These are phyloP conservation scores for Bembecia ichneumoniformis DNA, from an alignment of 2,888 invertebrate species.

Conservation along the genomic window DNA sequence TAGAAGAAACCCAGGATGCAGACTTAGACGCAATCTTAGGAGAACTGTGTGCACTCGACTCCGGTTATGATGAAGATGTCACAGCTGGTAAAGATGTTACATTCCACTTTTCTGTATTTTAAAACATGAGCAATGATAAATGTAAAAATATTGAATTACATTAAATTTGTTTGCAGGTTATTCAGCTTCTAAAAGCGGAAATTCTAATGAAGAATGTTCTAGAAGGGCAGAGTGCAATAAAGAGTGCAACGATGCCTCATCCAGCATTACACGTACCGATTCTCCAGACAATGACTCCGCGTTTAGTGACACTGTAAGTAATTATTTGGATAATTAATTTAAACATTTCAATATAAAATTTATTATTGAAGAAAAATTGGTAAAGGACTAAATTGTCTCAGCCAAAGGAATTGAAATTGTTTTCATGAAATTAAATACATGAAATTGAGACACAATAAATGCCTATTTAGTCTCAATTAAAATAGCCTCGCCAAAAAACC, in stretches of 20 bases:
- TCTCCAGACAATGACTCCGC: slow-evolving; percentile 99
- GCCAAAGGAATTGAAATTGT: too few relatives aligned
- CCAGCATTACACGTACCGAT: slow-evolving; percentile 78
- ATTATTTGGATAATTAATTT: not conserved
- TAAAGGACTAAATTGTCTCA: too few relatives aligned
- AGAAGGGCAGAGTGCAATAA: slow-evolving; percentile 38
- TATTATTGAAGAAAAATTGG: too few relatives aligned
- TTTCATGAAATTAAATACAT: too few relatives aligned
- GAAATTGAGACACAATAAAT: too few relatives aligned
- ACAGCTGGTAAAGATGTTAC: slow-evolving; percentile 37
- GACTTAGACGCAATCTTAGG: slow-evolving; percentile 97
- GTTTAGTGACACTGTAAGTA: slow-evolving; percentile 97
- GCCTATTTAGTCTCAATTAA: too few relatives aligned
- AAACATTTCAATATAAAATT: not conserved
- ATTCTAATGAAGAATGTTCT: slow-evolving; percentile 21
- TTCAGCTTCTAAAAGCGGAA: slow-evolving; percentile 36
- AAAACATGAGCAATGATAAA: not conserved
- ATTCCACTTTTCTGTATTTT: not conserved
- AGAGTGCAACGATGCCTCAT: slow-evolving; percentile 45
- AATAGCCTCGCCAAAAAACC: too few relatives aligned
- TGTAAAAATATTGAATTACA: not conserved
- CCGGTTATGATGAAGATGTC: slow-evolving; percentile 74
- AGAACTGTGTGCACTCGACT: slow-evolving; percentile 93
- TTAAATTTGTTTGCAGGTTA: slow-evolving; percentile 20
- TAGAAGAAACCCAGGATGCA: slow-evolving; percentile 96